A percentile compares a stretch with the other conserved stretches of the same genome.
Evolutionary conservation across 2,888 invertebrate genomes (phyloP).

Genomic region (Epicampocera succincta): DNA sequence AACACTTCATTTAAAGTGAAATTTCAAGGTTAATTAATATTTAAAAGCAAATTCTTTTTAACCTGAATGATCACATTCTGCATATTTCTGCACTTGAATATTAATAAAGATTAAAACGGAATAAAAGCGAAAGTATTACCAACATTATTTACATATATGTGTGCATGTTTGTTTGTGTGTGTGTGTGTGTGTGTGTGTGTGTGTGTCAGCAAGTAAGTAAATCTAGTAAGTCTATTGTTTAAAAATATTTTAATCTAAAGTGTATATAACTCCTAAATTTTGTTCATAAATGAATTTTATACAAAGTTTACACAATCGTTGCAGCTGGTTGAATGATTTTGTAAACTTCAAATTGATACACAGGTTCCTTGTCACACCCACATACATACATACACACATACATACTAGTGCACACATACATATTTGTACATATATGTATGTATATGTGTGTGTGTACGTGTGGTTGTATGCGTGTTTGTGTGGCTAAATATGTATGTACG

Average conservation of each 20-base stretch:
- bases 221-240: conserved; percentile 70
- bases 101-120: conserved; percentile 18
- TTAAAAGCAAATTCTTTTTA: background rate
- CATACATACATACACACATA: background rate
- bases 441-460: too few species aligned
- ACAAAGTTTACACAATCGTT: conserved; percentile 34
- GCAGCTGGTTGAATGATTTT: conserved; percentile 44
- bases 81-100: conserved; percentile 4
- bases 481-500: too few species aligned
- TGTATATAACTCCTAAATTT: conserved; percentile 56
- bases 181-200: background rate
- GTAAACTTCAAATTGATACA: conserved; percentile 7
- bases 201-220: conserved; percentile 65
- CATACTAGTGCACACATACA: too few species aligned
- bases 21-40: background rate
- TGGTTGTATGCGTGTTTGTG: too few species aligned
- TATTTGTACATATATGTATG: too few species aligned
- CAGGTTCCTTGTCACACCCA: too few species aligned
- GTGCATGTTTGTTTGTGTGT: background rate
- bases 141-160: background rate
- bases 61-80: background rate
- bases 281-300: background rate
- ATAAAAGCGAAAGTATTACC: conserved; percentile 51
- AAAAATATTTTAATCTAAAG: conserved; percentile 70
- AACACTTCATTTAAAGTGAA: background rate